Evolutionary conservation across 2,888 invertebrate genomes (phyloP).

Genomic region (Tinea trinotella): DNA sequence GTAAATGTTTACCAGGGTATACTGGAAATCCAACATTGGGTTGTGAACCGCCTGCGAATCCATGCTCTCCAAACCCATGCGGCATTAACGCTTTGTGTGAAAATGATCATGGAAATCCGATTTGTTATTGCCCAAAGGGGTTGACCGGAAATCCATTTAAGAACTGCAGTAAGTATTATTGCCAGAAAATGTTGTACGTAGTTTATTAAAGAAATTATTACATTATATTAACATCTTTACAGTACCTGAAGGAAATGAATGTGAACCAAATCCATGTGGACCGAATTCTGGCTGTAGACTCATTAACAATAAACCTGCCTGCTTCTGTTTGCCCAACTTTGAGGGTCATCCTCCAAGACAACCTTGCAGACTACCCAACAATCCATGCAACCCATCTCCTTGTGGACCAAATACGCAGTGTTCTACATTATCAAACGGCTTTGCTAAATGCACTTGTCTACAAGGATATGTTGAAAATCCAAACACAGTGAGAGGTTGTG

Average conservation of each 20-base stretch:
- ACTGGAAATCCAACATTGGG: conserved; percentile 81
- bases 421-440: conserved; percentile 81
- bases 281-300: conserved; percentile 86
- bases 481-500: conserved; percentile 88
- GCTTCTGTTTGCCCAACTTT: conserved; percentile 90
- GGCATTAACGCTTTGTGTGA: conserved; percentile 89
- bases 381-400: conserved; percentile 88
- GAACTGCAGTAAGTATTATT: conserved; percentile 84
- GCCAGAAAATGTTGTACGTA: not conserved
- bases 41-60: conserved; percentile 82
- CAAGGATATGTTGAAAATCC: conserved; percentile 88
- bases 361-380: conserved; percentile 79
- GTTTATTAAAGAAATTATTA: not conserved
- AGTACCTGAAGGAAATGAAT: conserved; percentile 92
- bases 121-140: conserved; percentile 91
- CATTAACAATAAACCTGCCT: conserved; percentile 81
- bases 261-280: conserved; percentile 87
- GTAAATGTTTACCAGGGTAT: conserved; percentile 88
- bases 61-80: conserved; percentile 89
- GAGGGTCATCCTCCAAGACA: conserved; percentile 86
- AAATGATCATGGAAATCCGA: conserved; percentile 86
- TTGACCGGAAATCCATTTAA: conserved; percentile 92
- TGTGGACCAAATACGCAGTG: conserved; percentile 93
- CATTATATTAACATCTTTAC: conserved; percentile 33
- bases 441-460: conserved; percentile 89